A percentile compares a stretch with the other conserved stretches of the same genome.
Evolutionary conservation across 2,888 invertebrate genomes (phyloP).

Genomic region (Agriopis marginaria): DNA sequence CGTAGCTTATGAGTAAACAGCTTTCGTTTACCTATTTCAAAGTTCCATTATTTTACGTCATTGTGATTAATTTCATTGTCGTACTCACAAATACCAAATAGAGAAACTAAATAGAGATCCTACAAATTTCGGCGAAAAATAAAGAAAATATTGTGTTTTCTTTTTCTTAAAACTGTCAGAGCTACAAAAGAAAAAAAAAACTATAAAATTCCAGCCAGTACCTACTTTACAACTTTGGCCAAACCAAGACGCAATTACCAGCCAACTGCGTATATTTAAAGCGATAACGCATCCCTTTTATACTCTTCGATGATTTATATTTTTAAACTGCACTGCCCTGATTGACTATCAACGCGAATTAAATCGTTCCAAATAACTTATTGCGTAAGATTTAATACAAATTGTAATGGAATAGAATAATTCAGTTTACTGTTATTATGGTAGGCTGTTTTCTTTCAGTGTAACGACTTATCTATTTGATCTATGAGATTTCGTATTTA

Average conservation of each 20-base stretch:
- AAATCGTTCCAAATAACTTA: slow-evolving; percentile 43
- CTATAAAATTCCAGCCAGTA: not conserved
- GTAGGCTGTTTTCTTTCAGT: slow-evolving; percentile 64
- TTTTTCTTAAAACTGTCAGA: not conserved
- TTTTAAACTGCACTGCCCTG: slow-evolving; percentile 41
- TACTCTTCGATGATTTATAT: slow-evolving; percentile 36
- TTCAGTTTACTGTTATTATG: slow-evolving; percentile 44
- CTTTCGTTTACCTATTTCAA: slow-evolving; percentile 66
- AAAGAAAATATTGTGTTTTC: not conserved
- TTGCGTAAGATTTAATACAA: slow-evolving; percentile 58
- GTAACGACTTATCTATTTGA: slow-evolving; percentile 40
- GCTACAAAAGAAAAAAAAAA: not conserved
- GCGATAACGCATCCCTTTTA: slow-evolving; percentile 43
- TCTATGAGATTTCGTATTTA: not conserved
- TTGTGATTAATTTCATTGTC: not conserved
- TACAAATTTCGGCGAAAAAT: too few species aligned
- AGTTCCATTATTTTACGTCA: slow-evolving; percentile 39
- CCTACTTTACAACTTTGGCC: not conserved
- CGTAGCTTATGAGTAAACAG: slow-evolving; percentile 63
- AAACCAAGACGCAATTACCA: not conserved
- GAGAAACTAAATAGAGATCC: too few species aligned
- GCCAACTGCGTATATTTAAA: slow-evolving; percentile 12
- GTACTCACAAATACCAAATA: not conserved
- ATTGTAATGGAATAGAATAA: slow-evolving; percentile 54
- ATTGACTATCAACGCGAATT: slow-evolving; percentile 51